These are phyloP conservation scores for Pycnomerus fuliginosus DNA, from an alignment of 2,888 invertebrate genomes.

Conservation along the genomic window DNA sequence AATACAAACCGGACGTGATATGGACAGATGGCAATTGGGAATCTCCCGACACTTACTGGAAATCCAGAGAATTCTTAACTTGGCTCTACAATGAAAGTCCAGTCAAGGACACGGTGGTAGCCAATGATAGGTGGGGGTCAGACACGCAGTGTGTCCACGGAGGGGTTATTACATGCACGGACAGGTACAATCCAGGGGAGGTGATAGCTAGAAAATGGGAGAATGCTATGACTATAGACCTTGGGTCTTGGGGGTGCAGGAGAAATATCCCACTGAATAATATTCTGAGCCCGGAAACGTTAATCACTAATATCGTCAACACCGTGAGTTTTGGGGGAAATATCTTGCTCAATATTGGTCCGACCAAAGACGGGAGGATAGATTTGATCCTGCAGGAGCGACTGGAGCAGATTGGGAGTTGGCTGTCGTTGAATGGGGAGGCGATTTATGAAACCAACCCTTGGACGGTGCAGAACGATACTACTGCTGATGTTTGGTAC, in stretches of 20 bases:
- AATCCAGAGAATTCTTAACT: slow-evolving; percentile 77
- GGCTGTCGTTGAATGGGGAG: slow-evolving; percentile 80
- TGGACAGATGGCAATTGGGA: slow-evolving; percentile 97
- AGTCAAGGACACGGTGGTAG: slow-evolving; percentile 83
- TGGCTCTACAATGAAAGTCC: slow-evolving; percentile 94
- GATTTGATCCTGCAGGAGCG: slow-evolving; percentile 84
- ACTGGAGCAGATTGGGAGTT: slow-evolving; percentile 72
- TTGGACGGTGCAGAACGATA: slow-evolving; percentile 82
- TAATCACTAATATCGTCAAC: slow-evolving; percentile 69
- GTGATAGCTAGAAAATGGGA: too few species aligned
- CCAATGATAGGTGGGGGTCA: slow-evolving; percentile 91
- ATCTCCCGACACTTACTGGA: slow-evolving; percentile 77
- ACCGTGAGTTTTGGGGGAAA: slow-evolving; percentile 90
- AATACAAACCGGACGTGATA: slow-evolving; percentile 71
- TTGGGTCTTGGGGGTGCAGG: slow-evolving; percentile 82
- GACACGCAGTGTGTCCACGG: slow-evolving; percentile 80
- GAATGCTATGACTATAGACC: slow-evolving; percentile 90
- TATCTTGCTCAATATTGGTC: slow-evolving; percentile 81
- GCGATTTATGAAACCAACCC: slow-evolving; percentile 79
- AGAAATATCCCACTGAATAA: slow-evolving; percentile 69
- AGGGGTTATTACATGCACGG: slow-evolving; percentile 80
- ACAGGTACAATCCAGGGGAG: slow-evolving; percentile 80
- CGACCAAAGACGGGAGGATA: slow-evolving; percentile 86
- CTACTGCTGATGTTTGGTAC: slow-evolving; percentile 55
- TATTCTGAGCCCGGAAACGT: slow-evolving; percentile 65